A percentile compares a stretch with the other conserved stretches of the same genome.
Conservation (phyloP, 2,113 vertebrate genomes). For the Oceanites oceanicus region DNA sequence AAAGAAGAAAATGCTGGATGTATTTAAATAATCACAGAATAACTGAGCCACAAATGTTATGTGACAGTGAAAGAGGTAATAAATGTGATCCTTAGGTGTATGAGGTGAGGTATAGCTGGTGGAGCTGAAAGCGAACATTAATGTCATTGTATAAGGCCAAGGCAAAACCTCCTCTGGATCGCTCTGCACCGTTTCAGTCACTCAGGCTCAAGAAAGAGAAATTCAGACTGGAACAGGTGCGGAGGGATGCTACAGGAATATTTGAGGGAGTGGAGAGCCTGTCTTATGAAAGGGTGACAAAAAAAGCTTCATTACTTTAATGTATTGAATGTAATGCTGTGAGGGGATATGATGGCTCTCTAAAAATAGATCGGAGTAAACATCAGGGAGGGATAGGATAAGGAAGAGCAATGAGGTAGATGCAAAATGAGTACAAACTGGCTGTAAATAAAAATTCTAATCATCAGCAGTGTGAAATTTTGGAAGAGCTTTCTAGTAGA, state of each 20-base stretch:
- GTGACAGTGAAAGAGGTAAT: background rate
- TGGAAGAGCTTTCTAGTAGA: background rate
- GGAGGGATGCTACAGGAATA: background rate
- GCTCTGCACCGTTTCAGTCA: background rate
- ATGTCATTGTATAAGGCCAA: background rate
- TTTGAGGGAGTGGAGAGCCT: constrained; percentile 1
- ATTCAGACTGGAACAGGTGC: constrained; percentile 27
- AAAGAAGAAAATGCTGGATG: background rate
- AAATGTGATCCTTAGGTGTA: background rate
- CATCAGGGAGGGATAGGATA: background rate
- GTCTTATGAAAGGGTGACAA: constrained; percentile 3
- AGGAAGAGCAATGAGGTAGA: background rate
- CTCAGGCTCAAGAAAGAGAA: background rate
- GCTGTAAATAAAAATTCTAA: background rate
- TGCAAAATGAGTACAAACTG: background rate
- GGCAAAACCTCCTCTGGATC: background rate
- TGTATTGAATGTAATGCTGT: background rate
- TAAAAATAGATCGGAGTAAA: constrained; percentile 50
- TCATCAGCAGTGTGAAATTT: background rate
- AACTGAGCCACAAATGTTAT: background rate
- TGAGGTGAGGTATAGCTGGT: background rate
- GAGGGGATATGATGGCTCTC: constrained; percentile 1
- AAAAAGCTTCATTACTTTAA: constrained; percentile 40
- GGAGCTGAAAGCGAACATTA: background rate
- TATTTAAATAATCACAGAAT: background rate